Percentiles rank a stretch among this genome's conserved stretches.
These are phyloP conservation scores for Delphinus delphis DNA, from an alignment of 2,113 vertebrate genomes.

Conservation along the genomic window DNA sequence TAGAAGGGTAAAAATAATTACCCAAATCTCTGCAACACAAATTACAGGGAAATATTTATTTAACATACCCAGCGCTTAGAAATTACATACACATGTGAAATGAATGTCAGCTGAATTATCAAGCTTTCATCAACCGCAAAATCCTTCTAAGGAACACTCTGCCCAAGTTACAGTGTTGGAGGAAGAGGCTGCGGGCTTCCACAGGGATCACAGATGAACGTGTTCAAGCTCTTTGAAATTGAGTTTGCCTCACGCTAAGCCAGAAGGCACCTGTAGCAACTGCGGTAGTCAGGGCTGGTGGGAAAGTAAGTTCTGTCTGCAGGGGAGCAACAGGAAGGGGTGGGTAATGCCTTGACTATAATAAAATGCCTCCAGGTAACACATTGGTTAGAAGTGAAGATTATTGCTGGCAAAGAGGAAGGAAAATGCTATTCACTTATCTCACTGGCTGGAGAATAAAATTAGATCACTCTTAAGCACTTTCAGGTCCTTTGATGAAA, in stretches of 20 bases:
- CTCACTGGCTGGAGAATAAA: slow-evolving; percentile 15
- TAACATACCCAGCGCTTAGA: not conserved
- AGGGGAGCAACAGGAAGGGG: not conserved
- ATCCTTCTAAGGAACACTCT: not conserved
- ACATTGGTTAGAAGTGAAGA: not conserved
- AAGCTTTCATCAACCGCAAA: not conserved
- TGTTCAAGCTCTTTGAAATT: not conserved
- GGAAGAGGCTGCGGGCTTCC: not conserved
- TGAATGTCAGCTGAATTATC: not conserved
- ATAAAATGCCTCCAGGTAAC: not conserved
- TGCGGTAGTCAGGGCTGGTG: not conserved
- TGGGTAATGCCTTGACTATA: not conserved
- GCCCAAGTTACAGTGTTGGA: not conserved
- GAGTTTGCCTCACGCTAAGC: not conserved
- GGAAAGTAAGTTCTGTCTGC: not conserved
- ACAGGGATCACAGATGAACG: not conserved
- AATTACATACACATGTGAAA: not conserved
- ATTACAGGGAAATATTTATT: not conserved
- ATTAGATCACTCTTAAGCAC: slow-evolving; percentile 25
- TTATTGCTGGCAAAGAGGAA: not conserved
- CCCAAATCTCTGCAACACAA: not conserved
- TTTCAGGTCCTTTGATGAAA: slow-evolving; percentile 42
- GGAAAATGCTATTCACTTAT: not conserved
- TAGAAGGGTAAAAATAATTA: not conserved
- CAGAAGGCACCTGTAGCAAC: not conserved